Evolutionary conservation across 2,797 vertebrate genomes (phyloP), one percentile per base, ranked within the genome.

Genomic region (Spatula clypeata): DNA sequence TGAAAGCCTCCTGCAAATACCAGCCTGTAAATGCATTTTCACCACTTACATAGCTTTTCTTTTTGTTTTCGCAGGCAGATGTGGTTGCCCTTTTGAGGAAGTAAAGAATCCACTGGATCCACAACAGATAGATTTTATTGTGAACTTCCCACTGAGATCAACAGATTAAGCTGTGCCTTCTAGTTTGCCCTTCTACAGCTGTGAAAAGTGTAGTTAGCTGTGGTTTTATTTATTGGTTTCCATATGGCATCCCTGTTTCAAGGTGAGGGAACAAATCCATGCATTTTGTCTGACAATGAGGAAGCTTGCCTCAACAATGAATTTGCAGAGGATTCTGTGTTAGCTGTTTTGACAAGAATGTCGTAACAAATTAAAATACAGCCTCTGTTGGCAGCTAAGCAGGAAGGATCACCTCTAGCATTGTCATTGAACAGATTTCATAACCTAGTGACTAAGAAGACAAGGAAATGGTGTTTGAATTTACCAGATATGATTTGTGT

Each of bases 391-490:
- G 71, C 67, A 89, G 40, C 57, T 80, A 61, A 93, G 57, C 81
- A 77, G 61, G 72, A 89, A 62, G 20, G 19, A 79, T 70, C 75
- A 82, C 47, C 38, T 94, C 79, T 62, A 72, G 73, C 38, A 60
- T 49, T 61, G 61, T 34, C 8, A 2, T 62, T 83, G 34, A 40
- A 40, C 67, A 86, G 64, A 64, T 94, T 94, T 94, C 75, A 34
- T 93, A 94, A 94, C 69, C 40, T 53, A n/a, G 13, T 83, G 79
- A 91, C 79, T 90, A 76, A 94, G 79, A 42, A 81, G 66, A 90
- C 88, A 87, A 88, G 61, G 64, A 94, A 95, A 71, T 57, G 27
- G 32, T 57, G 53, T 36, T 82, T 60, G 53, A 79, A 79, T 91
- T 84, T 86, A 81, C n/a, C 26, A 79, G 79, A 66, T 32, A 75